Evolutionary conservation across 2,113 vertebrate species (phyloP).

Genomic region (Pungitius pungitius): DNA sequence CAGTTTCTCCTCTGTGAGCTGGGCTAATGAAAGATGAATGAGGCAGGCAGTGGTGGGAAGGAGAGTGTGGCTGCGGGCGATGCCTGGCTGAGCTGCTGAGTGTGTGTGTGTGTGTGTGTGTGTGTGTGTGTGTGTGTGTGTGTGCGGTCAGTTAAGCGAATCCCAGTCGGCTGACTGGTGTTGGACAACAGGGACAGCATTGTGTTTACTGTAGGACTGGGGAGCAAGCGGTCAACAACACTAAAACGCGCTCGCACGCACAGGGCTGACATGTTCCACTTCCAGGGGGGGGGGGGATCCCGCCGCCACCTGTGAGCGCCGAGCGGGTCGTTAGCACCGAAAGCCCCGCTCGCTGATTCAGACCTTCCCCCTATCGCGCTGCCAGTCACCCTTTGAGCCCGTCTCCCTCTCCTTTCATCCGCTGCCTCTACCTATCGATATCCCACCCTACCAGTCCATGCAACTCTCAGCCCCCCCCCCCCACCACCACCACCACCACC

Average conservation of each 20-base stretch:
- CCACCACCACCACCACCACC: constrained; percentile 28
- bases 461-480: constrained; percentile 36
- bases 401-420: constrained; percentile 43
- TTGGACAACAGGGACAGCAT: constrained; percentile 58
- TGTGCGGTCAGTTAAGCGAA: constrained; percentile 33
- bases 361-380: constrained; percentile 61
- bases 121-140: constrained; percentile 18
- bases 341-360: constrained; percentile 64
- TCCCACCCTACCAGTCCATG: constrained; percentile 54
- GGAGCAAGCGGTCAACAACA: constrained; percentile 60
- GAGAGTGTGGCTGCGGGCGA: constrained; percentile 73
- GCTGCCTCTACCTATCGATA: constrained; percentile 53
- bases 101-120: constrained; percentile 26
- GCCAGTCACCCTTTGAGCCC: constrained; percentile 68
- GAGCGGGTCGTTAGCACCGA: constrained; percentile 60
- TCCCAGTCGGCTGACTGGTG: constrained; percentile 57
- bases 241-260: constrained; percentile 5
- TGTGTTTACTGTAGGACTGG: constrained; percentile 56
- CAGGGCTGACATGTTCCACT: background rate
- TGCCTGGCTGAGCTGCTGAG: constrained; percentile 64
- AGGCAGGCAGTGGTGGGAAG: constrained; percentile 74
- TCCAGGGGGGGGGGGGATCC: background rate
- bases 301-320: constrained; percentile 63
- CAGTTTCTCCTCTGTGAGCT: constrained; percentile 71
- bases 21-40: constrained; percentile 82